Evolutionary conservation across 2,888 invertebrate species (phyloP), one percentile per base, ranked within the genome.

Genomic region (Nephrotoma appendiculata): DNA sequence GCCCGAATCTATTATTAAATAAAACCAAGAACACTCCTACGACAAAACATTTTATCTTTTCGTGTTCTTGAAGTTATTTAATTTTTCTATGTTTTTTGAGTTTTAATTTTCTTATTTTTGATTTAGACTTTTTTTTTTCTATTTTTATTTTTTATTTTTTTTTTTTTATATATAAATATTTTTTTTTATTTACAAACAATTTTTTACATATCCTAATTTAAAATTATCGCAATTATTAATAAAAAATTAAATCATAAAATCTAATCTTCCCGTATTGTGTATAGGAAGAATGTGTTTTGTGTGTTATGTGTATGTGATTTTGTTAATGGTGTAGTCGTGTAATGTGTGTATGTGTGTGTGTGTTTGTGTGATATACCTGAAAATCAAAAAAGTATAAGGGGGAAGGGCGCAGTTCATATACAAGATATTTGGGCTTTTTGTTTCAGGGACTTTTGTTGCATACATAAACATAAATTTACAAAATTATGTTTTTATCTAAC

Each of bases 111-210:
- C 89, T 90, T 89, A 90, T 89, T 89, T 90, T 90, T 90, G 90
- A 90, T 91, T 89, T 88, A 89, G 88, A 89, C 89, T 88, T 90
- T 90, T 89, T 91, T 92, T 84, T 86, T 11, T 84, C 42, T 86
- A 45, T 87, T 87, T 86, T 0, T 31, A 3, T 31, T 31, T 86
- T 15, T 5, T 85, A 45, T 15, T 41, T 85, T 86, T 86, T 85
- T 85, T 43, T 86, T 71, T 71, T 19, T 19, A 19, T 19, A 11
- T 71, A 71, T 15, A 52, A 52, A 84, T 86, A 43, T 92, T 92
- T 91, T 90, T 92, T 92, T 93, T 93, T 93, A 92, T 93, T 93
- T 93, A 93, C 91, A 90, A 90, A 90, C 89, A 89, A 31, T 71
- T 71, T 71, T 71, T 71, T 71, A 71, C 71, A 71, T 71, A 71